Base-by-base conservation (phyloP, 2,113 vertebrate genomes). In the Sula dactylatra region DNA sequence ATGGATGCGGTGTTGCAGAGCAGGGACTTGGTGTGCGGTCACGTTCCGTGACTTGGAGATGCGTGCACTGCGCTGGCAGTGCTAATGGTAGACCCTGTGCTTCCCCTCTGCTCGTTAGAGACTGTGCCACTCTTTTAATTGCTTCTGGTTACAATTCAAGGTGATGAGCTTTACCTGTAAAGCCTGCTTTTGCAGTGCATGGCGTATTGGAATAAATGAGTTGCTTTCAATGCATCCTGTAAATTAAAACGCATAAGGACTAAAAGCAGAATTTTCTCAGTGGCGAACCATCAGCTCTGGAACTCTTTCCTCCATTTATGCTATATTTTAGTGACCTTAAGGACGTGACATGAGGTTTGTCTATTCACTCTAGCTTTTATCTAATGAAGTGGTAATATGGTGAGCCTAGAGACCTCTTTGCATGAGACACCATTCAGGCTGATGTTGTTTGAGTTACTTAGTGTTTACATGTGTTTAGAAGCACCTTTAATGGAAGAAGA, bases 31-130 rank as follows among this genome's bases (percentile, higher is more conserved):
- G 9, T 50, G 17, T 38, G 24, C 25, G 16, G 54, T 64, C 16
- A 25, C 1, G 0, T 27, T 47, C 25, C 0, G 1, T 22, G 27
- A 21, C 25, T 4, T 42, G 42, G n/a, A 54, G 27, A 10, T 21
- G 25, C 3, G 12, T 0, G 2, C 11, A 1, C 59, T 40, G 18
- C 0, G 0, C 25, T 34, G 25, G 25, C 26, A 29, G 6, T 19
- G 44, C 61, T 74, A 12, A 16, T 13, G 16, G 50, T 40, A 45
- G 49, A 29, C 17, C 19, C 8, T 25, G 13, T 47, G 17, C 55
- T 65, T 64, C 59, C 38, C 25, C 42, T 65, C 42, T 56, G 58
- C 49, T 69, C n/a, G 4, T 49, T 59, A 27, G 7, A 82, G 42
- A 14, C n/a, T 38, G 14, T 49, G 44, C 45, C 4, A 4, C 36